Evolutionary conservation across 2,113 vertebrate genomes (phyloP).

Genomic region (Hippocampus barbouri): DNA sequence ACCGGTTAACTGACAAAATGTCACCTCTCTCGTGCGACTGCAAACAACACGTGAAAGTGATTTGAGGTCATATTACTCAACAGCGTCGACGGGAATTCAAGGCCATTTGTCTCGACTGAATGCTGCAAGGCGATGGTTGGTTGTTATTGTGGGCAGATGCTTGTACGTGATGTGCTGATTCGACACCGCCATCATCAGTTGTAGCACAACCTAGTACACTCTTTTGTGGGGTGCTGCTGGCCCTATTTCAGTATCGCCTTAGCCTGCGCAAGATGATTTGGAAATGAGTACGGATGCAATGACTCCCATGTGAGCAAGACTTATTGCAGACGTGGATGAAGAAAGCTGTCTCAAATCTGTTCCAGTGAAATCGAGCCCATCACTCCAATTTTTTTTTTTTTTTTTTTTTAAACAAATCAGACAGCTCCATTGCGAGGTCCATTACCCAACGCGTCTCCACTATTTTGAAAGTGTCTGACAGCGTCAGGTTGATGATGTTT

Average conservation of each 20-base stretch:
- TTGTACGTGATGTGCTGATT: not conserved
- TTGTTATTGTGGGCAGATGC: not conserved
- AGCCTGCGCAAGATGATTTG: not conserved
- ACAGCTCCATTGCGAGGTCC: not conserved
- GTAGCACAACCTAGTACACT: not conserved
- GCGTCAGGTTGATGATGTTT: too few species aligned
- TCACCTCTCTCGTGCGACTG: constrained; percentile 5
- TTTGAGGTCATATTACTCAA: constrained; percentile 31
- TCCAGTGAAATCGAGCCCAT: constrained; percentile 34
- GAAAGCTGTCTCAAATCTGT: constrained; percentile 22
- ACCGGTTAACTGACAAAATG: constrained; percentile 15
- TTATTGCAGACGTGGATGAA: constrained; percentile 21
- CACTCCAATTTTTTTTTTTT: constrained; percentile 12
- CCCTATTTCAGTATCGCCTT: not conserved
- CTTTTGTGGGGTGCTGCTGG: constrained; percentile 12
- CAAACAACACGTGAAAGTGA: constrained; percentile 23
- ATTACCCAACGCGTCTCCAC: constrained; percentile 25
- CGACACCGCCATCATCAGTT: not conserved
- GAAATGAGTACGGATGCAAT: constrained; percentile 14
- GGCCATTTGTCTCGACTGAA: constrained; percentile 8
- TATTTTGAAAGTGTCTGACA: constrained; percentile 23
- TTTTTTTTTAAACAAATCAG: not conserved
- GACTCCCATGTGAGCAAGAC: constrained; percentile 11
- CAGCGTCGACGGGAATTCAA: constrained; percentile 25
- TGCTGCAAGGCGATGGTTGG: not conserved